Base-by-base conservation (phyloP, 2,888 invertebrate genomes). In the Lithophane ornitopus region DNA sequence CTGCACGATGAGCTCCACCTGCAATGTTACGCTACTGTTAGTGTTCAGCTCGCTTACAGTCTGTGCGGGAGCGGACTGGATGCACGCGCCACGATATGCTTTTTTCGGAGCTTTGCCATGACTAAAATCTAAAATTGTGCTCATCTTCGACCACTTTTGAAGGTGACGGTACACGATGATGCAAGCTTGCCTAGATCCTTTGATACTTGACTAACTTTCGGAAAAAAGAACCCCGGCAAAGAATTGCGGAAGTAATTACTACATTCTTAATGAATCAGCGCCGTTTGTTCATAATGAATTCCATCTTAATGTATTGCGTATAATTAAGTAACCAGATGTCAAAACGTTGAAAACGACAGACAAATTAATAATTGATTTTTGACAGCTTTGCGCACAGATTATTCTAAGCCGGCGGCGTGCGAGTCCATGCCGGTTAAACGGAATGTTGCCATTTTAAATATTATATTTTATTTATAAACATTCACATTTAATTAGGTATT, bases 1-100 rank as follows among this genome's bases (percentile, higher is more conserved):
- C 91, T 97, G 97, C 88, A 97, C 95, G 87, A 97, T 95, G 87
- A 97, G 94, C 94, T 97, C 97, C 94, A 97, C 97, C 97, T 97
- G 93, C 0, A 90, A 88, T 2, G 11, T 3, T 19, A 41, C 28
- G 12, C 0, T 0, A 22, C 0, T 2, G 8, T 68, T 26, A 70
- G 8, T 46, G 11, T 8, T 19, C 0, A 12, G 44, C 44, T 34
- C 2, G 11, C 11, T 0, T 16, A 22, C 16, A 28, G 11, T 28
- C 41, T 4, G 8, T 19, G 26, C 19, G 8, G 8, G 2, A 22
- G 22, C 2, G 2, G 19, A 26, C 12, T 2, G 12, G 12, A 56
- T 41, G 2, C 3, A 2, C 3, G 3, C 7, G 8, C 22, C 19
- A 22, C 3, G 2, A 26, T 41, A 22, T 62, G n/a, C 39, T 9